phyloP scores from a whole-genome alignment of 2,797 vertebrate genomes.

The Rhynchotus rufescens region DNA sequence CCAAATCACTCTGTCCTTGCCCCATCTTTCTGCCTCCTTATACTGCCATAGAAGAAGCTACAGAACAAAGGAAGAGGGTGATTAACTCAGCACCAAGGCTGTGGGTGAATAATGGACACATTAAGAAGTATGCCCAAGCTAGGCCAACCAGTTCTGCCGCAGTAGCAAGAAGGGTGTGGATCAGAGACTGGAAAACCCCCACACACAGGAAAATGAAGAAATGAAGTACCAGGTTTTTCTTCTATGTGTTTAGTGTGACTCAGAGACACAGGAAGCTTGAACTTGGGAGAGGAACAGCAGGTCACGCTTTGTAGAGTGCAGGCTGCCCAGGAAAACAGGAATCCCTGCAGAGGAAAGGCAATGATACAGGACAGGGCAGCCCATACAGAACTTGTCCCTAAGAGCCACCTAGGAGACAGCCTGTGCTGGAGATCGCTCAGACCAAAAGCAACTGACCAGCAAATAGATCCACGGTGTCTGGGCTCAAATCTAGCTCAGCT shows the following conservation, averaged over 20 bases:
- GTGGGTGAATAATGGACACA: background rate
- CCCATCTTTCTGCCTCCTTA: background rate
- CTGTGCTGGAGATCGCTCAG: background rate
- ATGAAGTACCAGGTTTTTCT: background rate
- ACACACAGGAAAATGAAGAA: slow-evolving; percentile 7
- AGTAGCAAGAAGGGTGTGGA: background rate
- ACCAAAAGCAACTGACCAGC: background rate
- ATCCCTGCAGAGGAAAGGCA: background rate
- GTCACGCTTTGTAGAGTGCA: accelerated
- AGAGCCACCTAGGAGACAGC: background rate
- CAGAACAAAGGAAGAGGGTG: background rate
- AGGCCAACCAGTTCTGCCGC: background rate
- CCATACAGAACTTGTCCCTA: background rate
- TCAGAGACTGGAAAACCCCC: slow-evolving; percentile 40
- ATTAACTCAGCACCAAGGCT: background rate
- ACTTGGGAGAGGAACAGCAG: background rate
- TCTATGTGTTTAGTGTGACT: background rate
- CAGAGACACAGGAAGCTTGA: background rate
- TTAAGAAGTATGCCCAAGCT: background rate
- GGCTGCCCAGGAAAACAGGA: background rate
- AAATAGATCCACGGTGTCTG: background rate
- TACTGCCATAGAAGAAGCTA: background rate
- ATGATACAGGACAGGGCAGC: background rate
- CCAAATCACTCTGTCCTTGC: background rate
- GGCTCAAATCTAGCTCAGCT: background rate